phyloP scores from a whole-genome alignment of 2,113 vertebrate species.

The Euleptes europaea region DNA sequence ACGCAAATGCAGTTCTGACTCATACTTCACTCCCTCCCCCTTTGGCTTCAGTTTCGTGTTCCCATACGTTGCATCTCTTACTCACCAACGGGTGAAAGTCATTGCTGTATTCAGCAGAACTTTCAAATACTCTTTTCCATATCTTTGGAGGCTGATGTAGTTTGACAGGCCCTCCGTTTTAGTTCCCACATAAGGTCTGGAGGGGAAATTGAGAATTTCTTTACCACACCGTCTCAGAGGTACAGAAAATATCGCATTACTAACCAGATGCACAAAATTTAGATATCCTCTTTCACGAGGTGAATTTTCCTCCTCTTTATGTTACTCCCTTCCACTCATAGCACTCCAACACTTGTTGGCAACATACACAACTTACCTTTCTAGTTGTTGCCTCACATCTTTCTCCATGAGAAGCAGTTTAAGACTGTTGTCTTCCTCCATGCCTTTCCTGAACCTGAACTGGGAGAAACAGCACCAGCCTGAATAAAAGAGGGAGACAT shows the following conservation, averaged over 20 bases:
- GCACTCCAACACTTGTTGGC: neutral
- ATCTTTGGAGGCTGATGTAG: conserved; percentile 19
- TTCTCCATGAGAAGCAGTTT: neutral
- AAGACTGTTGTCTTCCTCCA: neutral
- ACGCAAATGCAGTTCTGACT: conserved; percentile 51
- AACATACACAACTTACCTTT: neutral
- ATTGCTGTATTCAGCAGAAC: conserved; percentile 26
- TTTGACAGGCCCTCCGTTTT: conserved; percentile 47
- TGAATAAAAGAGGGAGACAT: neutral
- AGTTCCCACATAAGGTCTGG: conserved; percentile 1
- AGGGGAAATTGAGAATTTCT: neutral
- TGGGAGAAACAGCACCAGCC: neutral
- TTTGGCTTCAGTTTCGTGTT: conserved; percentile 38
- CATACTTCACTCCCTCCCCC: conserved; percentile 22
- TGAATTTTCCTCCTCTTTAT: neutral
- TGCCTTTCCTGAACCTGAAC: neutral
- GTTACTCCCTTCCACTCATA: too few relatives aligned
- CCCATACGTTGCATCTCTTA: conserved; percentile 26
- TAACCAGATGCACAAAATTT: neutral
- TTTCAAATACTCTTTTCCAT: conserved; percentile 27
- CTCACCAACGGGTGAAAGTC: conserved; percentile 39
- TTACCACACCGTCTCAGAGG: neutral
- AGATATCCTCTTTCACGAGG: neutral
- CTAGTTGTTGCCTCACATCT: neutral
- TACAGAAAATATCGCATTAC: neutral